Conservation (phyloP, 2,888 invertebrate genomes). For the Tortricodes alternella region DNA sequence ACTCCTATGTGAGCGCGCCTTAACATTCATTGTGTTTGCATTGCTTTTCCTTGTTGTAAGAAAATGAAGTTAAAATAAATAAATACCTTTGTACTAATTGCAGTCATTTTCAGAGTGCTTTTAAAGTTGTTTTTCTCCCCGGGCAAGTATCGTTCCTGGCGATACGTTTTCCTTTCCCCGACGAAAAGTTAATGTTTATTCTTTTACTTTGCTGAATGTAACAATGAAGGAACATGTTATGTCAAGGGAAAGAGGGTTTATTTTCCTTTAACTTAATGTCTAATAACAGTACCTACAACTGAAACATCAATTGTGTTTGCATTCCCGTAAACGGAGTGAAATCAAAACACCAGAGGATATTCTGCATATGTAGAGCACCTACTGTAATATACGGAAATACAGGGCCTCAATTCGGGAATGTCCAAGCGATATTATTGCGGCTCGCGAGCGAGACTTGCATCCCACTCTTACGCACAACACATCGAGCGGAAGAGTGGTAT, state of each 20-base stretch:
- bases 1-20: no score
- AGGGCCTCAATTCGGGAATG: no score
- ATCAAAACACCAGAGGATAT: not conserved
- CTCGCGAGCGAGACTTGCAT: no score
- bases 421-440: no score
- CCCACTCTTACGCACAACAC: no score
- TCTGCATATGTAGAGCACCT: no score
- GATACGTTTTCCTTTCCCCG: constrained; percentile 20
- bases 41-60: not conserved
- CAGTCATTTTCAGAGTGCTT: constrained; percentile 9
- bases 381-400: no score
- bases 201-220: constrained; percentile 25
- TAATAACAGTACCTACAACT: not conserved
- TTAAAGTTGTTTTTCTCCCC: constrained; percentile 15
- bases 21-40: not conserved
- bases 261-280: not conserved
- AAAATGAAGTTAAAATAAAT: not conserved
- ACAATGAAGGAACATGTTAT: constrained; percentile 23
- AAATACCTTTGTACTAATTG: constrained; percentile 7
- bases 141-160: constrained; percentile 2
- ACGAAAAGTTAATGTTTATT: constrained; percentile 26
- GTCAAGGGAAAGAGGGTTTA: constrained; percentile 10
- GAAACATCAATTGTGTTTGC: not conserved
- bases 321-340: not conserved
- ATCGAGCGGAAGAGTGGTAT: no score